Percentiles rank a stretch among this genome's conserved stretches.
Conservation (phyloP, 2,113 vertebrate genomes). For the Cephalopterus ornatus region DNA sequence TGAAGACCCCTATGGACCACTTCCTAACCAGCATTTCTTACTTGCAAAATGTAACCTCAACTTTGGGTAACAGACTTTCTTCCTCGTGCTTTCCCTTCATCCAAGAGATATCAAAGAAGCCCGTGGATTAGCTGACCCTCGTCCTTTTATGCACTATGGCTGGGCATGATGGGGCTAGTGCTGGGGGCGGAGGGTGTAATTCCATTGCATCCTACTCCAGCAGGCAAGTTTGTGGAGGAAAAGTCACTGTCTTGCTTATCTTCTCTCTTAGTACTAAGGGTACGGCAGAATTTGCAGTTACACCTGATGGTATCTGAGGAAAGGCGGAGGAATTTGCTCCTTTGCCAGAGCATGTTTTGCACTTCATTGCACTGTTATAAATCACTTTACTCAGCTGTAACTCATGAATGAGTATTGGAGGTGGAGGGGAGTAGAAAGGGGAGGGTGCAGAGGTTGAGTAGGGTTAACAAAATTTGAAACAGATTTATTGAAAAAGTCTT, state of each 20-base stretch:
- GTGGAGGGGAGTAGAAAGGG: constrained; percentile 4
- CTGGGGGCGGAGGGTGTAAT: constrained; percentile 6
- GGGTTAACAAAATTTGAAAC: constrained; percentile 72
- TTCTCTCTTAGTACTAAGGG: neutral
- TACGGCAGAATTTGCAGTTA: constrained; percentile 52
- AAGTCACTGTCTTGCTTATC: constrained; percentile 48
- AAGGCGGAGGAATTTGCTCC: constrained; percentile 62
- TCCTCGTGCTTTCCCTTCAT: neutral
- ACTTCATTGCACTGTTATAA: constrained; percentile 70
- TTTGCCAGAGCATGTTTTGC: constrained; percentile 57
- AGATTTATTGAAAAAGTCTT: constrained; percentile 71
- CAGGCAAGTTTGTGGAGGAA: constrained; percentile 23
- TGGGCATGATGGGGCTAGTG: neutral
- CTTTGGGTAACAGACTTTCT: neutral
- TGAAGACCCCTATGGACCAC: neutral
- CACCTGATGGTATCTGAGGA: constrained; percentile 65
- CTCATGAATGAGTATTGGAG: constrained; percentile 66
- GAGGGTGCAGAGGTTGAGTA: constrained; percentile 44
- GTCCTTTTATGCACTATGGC: neutral
- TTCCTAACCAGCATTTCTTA: neutral
- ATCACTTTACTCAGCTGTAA: constrained; percentile 77
- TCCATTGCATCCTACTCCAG: neutral
- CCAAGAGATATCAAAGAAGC: neutral
- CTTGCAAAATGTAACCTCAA: neutral
- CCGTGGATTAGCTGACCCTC: neutral